Conservation (phyloP, 2,888 invertebrate species). For the Incurvaria masculella region DNA sequence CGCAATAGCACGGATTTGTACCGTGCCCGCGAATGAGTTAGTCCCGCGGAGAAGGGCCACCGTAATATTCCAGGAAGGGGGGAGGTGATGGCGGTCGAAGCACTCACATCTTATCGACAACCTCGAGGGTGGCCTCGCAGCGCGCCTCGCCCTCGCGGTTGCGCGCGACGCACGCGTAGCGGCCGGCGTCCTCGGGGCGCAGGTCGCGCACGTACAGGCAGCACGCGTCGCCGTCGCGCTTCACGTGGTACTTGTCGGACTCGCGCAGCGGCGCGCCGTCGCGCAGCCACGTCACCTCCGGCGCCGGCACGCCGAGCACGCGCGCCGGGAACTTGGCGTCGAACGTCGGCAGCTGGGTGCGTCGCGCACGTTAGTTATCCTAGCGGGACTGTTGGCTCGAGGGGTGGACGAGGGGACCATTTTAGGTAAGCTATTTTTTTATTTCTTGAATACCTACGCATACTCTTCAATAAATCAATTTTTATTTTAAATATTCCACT, state of each 20-base stretch:
- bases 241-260: constrained; percentile 69
- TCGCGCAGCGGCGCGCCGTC: constrained; percentile 70
- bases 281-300: constrained; percentile 85
- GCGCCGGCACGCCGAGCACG: constrained; percentile 76
- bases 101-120: constrained; percentile 81
- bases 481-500: no score
- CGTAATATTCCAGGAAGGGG: no score
- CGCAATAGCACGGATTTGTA: no score
- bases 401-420: no score
- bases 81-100: no score
- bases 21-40: no score
- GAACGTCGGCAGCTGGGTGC: constrained; percentile 62
- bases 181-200: constrained; percentile 64
- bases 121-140: constrained; percentile 70
- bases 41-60: no score
- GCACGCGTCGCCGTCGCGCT: constrained; percentile 74
- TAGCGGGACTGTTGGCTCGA: no score
- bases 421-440: no score
- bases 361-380: background rate
- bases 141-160: constrained; percentile 78
- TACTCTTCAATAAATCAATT: no score
- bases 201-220: constrained; percentile 73
- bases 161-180: constrained; percentile 72
- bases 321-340: constrained; percentile 83
- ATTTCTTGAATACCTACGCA: no score